Evolutionary conservation across 2,888 invertebrate genomes (phyloP).

Genomic region (Pristionchus maxplancki): DNA sequence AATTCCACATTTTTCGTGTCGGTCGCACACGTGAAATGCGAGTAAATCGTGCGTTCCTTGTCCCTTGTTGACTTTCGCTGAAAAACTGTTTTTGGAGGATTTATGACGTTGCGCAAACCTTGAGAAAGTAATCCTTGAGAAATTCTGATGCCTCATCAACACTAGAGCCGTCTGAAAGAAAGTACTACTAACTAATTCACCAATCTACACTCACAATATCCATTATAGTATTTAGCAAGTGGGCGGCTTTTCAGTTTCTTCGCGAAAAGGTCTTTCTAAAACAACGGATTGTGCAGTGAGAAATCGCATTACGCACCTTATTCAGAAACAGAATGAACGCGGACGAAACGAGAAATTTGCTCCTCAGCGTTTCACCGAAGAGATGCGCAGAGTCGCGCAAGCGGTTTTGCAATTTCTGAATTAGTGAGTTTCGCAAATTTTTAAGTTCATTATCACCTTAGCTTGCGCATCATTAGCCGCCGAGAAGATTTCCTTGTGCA

Average conservation of each 20-base stretch:
- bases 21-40: too few relatives aligned
- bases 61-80: slow-evolving; percentile 13
- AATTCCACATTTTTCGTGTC: slow-evolving; percentile 54
- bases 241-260: slow-evolving; percentile 52
- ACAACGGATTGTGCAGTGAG: neutral
- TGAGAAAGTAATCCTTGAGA: slow-evolving; percentile 28
- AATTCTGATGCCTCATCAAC: neutral
- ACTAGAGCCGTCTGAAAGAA: neutral
- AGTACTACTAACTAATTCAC: neutral
- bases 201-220: slow-evolving; percentile 50
- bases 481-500: neutral
- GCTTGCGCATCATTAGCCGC: neutral
- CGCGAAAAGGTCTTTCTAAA: slow-evolving; percentile 54
- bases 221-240: slow-evolving; percentile 53
- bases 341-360: slow-evolving; percentile 55
- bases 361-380: slow-evolving; percentile 56
- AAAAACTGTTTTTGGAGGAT: neutral
- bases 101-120: neutral
- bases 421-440: too few relatives aligned
- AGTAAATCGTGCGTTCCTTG: slow-evolving; percentile 50
- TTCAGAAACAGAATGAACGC: slow-evolving; percentile 62
- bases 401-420: slow-evolving; percentile 52
- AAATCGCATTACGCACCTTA: slow-evolving; percentile 39
- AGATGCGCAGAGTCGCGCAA: slow-evolving; percentile 58
- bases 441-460: neutral